phyloP scores from a whole-genome alignment of 2,888 invertebrate genomes.

The Microctonus brassicae region DNA sequence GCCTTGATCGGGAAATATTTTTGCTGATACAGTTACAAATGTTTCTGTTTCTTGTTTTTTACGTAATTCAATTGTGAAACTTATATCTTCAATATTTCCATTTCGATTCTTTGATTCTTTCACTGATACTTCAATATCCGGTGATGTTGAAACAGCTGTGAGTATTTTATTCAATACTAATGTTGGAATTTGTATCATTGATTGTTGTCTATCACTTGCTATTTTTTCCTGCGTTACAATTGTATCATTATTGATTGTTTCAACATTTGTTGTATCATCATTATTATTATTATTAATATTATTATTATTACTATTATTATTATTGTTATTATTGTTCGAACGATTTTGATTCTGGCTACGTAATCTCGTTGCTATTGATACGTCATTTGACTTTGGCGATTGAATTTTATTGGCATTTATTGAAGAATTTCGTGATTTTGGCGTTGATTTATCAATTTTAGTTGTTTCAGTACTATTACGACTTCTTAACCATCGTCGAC shows the following conservation, averaged over 20 bases:
- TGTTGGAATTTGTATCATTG: conserved; percentile 65
- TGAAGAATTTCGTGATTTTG: conserved; percentile 27
- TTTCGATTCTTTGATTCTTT: conserved; percentile 62
- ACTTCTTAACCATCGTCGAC: conserved; percentile 46
- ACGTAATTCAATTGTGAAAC: conserved; percentile 64
- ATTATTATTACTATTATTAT: conserved; percentile 25
- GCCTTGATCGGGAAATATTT: conserved; percentile 66
- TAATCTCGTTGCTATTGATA: conserved; percentile 59
- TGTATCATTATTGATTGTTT: conserved; percentile 30
- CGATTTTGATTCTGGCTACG: conserved; percentile 53
- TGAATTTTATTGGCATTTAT: conserved; percentile 33
- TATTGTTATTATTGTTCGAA: conserved; percentile 32
- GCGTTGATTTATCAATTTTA: background rate
- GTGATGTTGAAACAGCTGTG: conserved; percentile 60
- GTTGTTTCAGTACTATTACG: conserved; percentile 30
- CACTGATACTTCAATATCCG: conserved; percentile 64
- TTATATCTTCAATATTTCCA: conserved; percentile 63
- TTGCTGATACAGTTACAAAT: conserved; percentile 59
- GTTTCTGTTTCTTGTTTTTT: conserved; percentile 55
- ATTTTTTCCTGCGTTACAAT: conserved; percentile 26
- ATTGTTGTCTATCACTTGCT: conserved; percentile 41
- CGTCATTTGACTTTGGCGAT: conserved; percentile 17
- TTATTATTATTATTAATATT: background rate
- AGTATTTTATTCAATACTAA: conserved; percentile 64
- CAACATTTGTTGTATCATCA: conserved; percentile 28